These are phyloP conservation scores for Xylophagus ater DNA, from an alignment of 2,888 invertebrate genomes.

Conservation along the genomic window DNA sequence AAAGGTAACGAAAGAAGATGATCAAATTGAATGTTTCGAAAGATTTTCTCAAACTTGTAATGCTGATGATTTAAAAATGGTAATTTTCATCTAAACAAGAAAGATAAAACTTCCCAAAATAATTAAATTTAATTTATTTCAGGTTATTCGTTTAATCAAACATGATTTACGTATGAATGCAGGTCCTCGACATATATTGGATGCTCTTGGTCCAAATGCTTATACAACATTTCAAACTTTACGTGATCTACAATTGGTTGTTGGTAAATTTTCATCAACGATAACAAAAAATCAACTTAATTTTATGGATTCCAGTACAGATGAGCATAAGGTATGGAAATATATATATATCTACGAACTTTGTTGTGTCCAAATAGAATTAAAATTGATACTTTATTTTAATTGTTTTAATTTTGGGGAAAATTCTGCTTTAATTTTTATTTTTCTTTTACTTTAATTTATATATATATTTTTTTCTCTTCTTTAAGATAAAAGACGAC, in stretches of 20 bases:
- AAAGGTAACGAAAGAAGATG: conserved; percentile 72
- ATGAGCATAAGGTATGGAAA: conserved; percentile 23
- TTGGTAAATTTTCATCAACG: conserved; percentile 41
- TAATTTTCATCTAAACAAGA: conserved; percentile 15
- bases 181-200: conserved; percentile 84
- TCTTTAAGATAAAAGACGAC: not conserved
- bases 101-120: not conserved
- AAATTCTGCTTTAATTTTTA: conserved; percentile 1
- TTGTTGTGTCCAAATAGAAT: no score
- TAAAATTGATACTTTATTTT: conserved; percentile 5
- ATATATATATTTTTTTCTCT: not conserved
- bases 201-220: conserved; percentile 77
- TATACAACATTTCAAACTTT: conserved; percentile 82
- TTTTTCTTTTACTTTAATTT: conserved; percentile 2
- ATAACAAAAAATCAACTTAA: conserved; percentile 18
- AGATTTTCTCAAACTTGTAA: conserved; percentile 67
- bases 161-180: conserved; percentile 88
- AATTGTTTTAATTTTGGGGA: conserved; percentile 3
- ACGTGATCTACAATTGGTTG: conserved; percentile 63
- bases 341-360: no score
- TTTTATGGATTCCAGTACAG: conserved; percentile 23
- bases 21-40: conserved; percentile 66
- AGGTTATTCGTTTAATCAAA: conserved; percentile 72
- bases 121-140: not conserved
- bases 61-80: conserved; percentile 68